Percentiles rank a stretch among this genome's conserved stretches.
These are phyloP conservation scores for Oscheius sp. DNA, from an alignment of 2,888 invertebrate genomes.

Conservation along the genomic window DNA sequence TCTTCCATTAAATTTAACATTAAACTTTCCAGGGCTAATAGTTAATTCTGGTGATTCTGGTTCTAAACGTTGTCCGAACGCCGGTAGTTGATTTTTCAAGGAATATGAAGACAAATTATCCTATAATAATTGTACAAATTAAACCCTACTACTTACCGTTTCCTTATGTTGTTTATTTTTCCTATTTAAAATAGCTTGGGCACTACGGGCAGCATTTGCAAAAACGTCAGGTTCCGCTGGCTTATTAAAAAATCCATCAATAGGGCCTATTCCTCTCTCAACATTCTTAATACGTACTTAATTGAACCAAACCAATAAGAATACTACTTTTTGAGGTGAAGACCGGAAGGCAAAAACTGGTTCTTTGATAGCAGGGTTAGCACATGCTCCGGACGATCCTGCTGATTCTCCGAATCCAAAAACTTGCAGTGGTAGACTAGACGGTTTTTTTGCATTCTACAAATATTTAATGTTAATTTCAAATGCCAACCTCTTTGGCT, in stretches of 20 bases:
- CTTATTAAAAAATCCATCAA: too few relatives aligned
- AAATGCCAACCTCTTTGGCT: neutral
- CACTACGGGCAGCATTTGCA: neutral
- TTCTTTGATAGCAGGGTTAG: neutral
- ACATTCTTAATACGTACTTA: too few relatives aligned
- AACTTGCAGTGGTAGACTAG: neutral
- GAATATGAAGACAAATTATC: too few relatives aligned
- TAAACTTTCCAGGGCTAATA: constrained; percentile 1
- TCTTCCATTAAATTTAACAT: constrained; percentile 12
- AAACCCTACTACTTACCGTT: neutral
- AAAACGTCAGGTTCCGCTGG: too few relatives aligned
- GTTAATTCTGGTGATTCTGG: too few relatives aligned
- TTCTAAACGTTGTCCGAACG: too few relatives aligned
- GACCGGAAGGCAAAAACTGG: too few relatives aligned
- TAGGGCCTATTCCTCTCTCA: too few relatives aligned
- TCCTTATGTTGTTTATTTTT: neutral
- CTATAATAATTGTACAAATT: neutral
- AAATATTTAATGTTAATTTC: neutral
- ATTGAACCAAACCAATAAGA: too few relatives aligned
- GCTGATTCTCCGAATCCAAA: neutral
- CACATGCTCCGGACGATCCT: neutral
- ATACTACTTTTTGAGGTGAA: too few relatives aligned
- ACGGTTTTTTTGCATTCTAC: neutral
- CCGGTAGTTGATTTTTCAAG: neutral
- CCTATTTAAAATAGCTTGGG: neutral